phyloP scores from a whole-genome alignment of 2,888 invertebrate species.

The Caenorhabditis zanzibari region DNA sequence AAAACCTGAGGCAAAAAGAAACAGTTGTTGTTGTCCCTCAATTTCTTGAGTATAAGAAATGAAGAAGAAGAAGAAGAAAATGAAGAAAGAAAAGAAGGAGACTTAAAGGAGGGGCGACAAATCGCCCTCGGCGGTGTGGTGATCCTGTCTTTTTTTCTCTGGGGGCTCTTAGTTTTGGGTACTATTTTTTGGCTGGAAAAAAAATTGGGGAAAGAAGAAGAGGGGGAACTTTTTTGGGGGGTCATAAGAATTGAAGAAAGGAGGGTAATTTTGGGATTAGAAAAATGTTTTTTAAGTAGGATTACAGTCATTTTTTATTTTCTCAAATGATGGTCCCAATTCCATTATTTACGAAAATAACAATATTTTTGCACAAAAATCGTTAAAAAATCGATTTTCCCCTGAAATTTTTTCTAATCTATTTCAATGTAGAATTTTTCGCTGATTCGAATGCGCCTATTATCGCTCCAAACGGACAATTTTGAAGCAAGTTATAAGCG shows the following conservation, averaged over 20 bases:
- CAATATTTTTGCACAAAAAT: no score
- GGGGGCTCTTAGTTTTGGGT: background rate
- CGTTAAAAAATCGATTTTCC: no score
- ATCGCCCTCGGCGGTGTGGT: conserved; percentile 59
- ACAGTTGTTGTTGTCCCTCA: conserved; percentile 50
- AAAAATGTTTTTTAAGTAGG: background rate
- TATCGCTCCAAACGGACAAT: no score
- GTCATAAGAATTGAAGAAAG: background rate
- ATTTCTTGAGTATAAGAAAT: conserved; percentile 1
- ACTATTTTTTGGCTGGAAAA: background rate
- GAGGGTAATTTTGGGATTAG: background rate
- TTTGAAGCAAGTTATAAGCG: no score
- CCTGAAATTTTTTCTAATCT: no score
- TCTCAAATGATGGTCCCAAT: no score
- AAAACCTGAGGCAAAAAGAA: conserved; percentile 24
- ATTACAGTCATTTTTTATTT: no score
- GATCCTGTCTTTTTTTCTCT: conserved; percentile 40
- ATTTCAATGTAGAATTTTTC: no score
- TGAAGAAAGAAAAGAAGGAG: conserved; percentile 13
- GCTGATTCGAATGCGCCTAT: no score
- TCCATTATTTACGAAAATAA: no score
- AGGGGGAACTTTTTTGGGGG: background rate
- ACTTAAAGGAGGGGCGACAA: conserved; percentile 10
- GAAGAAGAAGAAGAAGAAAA: conserved; percentile 29
- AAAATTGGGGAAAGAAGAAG: background rate